These are phyloP conservation scores for Oryzias dopingdopingensis DNA, from an alignment of 2,797 vertebrate genomes.

Conservation along the genomic window DNA sequence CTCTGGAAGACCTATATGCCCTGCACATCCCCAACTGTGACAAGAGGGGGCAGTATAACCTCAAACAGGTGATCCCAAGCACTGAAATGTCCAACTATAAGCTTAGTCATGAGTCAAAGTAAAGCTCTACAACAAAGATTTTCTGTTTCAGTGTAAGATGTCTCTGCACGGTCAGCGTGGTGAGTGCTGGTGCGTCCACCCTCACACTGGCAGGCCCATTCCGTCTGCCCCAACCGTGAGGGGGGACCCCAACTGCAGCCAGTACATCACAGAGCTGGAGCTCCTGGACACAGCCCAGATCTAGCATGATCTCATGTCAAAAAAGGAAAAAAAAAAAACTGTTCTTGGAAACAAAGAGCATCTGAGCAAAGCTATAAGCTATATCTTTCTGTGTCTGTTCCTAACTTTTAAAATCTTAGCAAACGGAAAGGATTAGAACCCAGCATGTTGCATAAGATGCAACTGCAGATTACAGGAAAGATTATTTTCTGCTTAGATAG, in stretches of 20 bases:
- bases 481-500: constrained; percentile 19
- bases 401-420: constrained; percentile 51
- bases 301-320: constrained; percentile 36
- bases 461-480: constrained; percentile 31
- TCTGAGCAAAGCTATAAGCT: constrained; percentile 68
- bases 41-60: constrained; percentile 94
- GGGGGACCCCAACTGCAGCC: constrained; percentile 94
- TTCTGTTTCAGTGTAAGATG: constrained; percentile 91
- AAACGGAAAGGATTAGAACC: constrained; percentile 44
- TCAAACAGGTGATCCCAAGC: constrained; percentile 86
- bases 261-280: constrained; percentile 83
- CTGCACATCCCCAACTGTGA: constrained; percentile 98
- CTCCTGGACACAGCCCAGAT: constrained; percentile 68
- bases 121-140: neutral
- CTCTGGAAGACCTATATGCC: constrained; percentile 93
- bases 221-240: constrained; percentile 87
- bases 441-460: constrained; percentile 42
- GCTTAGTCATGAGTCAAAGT: neutral
- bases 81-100: too few relatives aligned
- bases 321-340: constrained; percentile 14
- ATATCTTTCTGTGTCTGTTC: constrained; percentile 56
- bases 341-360: constrained; percentile 55
- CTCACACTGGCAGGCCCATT: constrained; percentile 87
- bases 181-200: constrained; percentile 97
- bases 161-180: constrained; percentile 94